phyloP scores from a whole-genome alignment of 2,888 invertebrate species.

The Antitype chi region DNA sequence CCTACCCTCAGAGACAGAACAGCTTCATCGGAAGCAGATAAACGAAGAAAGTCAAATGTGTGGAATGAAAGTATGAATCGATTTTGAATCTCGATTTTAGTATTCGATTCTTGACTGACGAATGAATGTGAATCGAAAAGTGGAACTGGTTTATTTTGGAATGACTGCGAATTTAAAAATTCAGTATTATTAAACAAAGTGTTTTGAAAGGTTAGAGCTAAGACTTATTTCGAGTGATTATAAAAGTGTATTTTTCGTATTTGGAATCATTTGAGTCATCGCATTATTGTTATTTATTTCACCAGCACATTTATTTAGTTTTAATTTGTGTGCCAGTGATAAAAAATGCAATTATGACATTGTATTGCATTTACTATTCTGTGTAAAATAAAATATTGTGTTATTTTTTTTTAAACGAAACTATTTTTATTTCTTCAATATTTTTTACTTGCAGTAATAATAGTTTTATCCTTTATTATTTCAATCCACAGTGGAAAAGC shows the following conservation, averaged over 20 bases:
- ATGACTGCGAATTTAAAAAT: slow-evolving; percentile 18
- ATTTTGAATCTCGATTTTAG: slow-evolving; percentile 22
- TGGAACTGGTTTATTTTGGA: slow-evolving; percentile 2
- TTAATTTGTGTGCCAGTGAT: slow-evolving; percentile 4
- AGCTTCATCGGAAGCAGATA: slow-evolving; percentile 67
- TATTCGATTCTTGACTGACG: slow-evolving; percentile 36
- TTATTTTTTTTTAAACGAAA: not conserved
- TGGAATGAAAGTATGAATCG: slow-evolving; percentile 24
- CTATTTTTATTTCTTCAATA: not conserved
- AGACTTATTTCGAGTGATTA: not conserved
- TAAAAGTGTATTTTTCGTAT: not conserved
- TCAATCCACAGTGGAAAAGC: not conserved
- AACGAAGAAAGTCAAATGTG: not conserved
- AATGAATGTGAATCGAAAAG: slow-evolving; percentile 37
- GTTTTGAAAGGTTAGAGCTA: slow-evolving; percentile 1
- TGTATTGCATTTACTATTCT: slow-evolving; percentile 39
- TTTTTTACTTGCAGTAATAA: not conserved
- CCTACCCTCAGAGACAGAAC: slow-evolving; percentile 78
- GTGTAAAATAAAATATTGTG: slow-evolving; percentile 19
- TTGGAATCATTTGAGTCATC: not conserved
- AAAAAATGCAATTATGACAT: slow-evolving; percentile 24
- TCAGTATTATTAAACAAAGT: slow-evolving; percentile 31
- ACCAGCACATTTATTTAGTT: not conserved
- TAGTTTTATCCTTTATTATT: not conserved
- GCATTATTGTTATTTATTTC: slow-evolving; percentile 4